phyloP scores from a whole-genome alignment of 2,888 invertebrate species.

The Ormyrus rosae region DNA sequence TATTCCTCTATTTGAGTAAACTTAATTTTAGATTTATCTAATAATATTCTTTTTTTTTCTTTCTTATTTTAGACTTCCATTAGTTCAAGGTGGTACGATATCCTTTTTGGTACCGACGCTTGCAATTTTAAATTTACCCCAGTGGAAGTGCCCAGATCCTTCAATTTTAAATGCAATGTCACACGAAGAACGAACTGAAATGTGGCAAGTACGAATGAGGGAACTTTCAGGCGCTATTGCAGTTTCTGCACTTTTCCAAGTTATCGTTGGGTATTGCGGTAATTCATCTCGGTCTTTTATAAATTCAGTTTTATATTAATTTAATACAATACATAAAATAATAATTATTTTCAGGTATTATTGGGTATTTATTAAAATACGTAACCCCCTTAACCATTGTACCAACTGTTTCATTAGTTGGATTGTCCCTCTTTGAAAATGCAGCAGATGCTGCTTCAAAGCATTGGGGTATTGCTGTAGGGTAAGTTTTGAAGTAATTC shows the following conservation, averaged over 20 bases:
- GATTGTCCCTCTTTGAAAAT: slow-evolving; percentile 88
- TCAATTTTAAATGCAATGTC: slow-evolving; percentile 78
- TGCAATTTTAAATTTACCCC: slow-evolving; percentile 84
- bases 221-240: slow-evolving; percentile 91
- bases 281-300: slow-evolving; percentile 32
- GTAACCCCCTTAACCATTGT: slow-evolving; percentile 91
- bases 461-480: slow-evolving; percentile 89
- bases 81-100: slow-evolving; percentile 88
- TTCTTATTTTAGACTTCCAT: slow-evolving; percentile 78
- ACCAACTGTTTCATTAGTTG: slow-evolving; percentile 89
- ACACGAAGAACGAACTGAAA: slow-evolving; percentile 77
- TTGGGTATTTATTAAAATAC: slow-evolving; percentile 84
- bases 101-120: slow-evolving; percentile 88
- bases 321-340: neutral
- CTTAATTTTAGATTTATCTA: too few relatives aligned
- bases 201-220: slow-evolving; percentile 87
- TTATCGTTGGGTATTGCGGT: slow-evolving; percentile 81
- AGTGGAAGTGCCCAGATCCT: slow-evolving; percentile 83
- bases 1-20: too few relatives aligned
- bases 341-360: slow-evolving; percentile 78
- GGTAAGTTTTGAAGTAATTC: slow-evolving; percentile 76
- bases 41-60: too few relatives aligned
- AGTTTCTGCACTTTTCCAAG: slow-evolving; percentile 85
- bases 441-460: slow-evolving; percentile 88
- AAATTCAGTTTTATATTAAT: neutral